Conservation (phyloP, 2,888 invertebrate genomes). For the Anoplius nigerrimus region DNA sequence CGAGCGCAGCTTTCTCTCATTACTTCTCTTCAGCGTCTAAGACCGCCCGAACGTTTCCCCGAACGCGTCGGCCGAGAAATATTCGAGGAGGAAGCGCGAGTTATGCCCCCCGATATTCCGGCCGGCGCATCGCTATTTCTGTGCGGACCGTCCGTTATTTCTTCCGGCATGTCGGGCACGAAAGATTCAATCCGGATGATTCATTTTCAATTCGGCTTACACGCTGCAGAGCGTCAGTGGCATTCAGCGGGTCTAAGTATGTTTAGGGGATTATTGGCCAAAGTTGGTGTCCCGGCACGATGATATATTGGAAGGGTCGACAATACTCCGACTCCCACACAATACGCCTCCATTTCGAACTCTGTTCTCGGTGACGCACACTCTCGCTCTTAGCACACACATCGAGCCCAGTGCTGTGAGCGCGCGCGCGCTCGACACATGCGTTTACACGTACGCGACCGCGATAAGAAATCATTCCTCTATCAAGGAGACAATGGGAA, state of each 20-base stretch:
- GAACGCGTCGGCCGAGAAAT: background rate
- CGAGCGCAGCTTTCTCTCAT: too few species aligned
- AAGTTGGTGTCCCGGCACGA: slow-evolving; percentile 61
- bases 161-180: slow-evolving; percentile 35
- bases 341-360: slow-evolving; percentile 59
- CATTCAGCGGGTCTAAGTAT: slow-evolving; percentile 57
- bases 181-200: slow-evolving; percentile 35
- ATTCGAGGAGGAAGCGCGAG: background rate
- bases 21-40: too few species aligned
- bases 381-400: slow-evolving; percentile 24
- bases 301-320: slow-evolving; percentile 64
- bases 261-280: slow-evolving; percentile 63
- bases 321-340: slow-evolving; percentile 59
- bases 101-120: background rate
- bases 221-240: slow-evolving; percentile 44
- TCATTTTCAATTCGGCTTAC: slow-evolving; percentile 49
- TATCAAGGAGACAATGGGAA: too few species aligned
- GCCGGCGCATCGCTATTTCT: background rate
- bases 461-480: too few species aligned
- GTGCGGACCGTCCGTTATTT: slow-evolving; percentile 27
- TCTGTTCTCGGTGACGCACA: slow-evolving; percentile 37
- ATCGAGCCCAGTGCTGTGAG: too few species aligned
- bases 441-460: too few species aligned
- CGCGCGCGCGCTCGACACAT: too few species aligned
- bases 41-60: too few species aligned